A percentile compares a stretch with the other conserved stretches of the same genome.
These are phyloP conservation scores for Ptyas mucosa DNA, from an alignment of 2,113 vertebrate genomes.

Conservation along the genomic window DNA sequence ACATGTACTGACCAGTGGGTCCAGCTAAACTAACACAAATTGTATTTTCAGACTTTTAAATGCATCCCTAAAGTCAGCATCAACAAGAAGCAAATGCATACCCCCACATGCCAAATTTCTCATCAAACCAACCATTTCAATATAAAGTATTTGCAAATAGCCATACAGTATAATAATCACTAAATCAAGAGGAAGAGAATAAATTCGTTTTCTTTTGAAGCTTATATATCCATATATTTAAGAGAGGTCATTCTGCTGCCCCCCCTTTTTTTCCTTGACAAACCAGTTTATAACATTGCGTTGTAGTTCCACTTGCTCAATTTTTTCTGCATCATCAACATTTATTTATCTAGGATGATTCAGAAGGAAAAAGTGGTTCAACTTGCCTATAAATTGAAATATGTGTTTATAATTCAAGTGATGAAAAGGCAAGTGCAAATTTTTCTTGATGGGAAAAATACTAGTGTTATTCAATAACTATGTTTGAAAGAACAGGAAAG, in stretches of 20 bases:
- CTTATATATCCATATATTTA: not conserved
- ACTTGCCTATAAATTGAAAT: not conserved
- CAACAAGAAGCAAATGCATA: not conserved
- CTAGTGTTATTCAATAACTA: not conserved
- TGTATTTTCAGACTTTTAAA: not conserved
- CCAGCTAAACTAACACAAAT: not conserved
- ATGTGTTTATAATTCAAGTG: not conserved
- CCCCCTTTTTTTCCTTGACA: not conserved
- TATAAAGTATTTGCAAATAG: not conserved
- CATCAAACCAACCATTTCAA: not conserved
- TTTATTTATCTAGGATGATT: not conserved
- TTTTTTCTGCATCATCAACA: not conserved
- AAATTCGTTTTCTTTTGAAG: not conserved
- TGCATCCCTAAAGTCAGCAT: not conserved
- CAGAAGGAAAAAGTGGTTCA: conserved; percentile 3
- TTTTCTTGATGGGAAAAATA: not conserved
- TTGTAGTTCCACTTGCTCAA: conserved; percentile 4
- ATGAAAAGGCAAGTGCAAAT: not conserved
- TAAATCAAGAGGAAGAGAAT: not conserved
- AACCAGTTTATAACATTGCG: not conserved
- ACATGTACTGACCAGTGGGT: not conserved
- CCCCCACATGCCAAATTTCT: not conserved
- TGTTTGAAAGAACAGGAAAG: not conserved
- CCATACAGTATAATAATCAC: not conserved
- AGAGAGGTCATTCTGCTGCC: not conserved